These are phyloP conservation scores for Premnoplex brunnescens DNA, from an alignment of 2,797 vertebrate genomes.

Conservation along the genomic window DNA sequence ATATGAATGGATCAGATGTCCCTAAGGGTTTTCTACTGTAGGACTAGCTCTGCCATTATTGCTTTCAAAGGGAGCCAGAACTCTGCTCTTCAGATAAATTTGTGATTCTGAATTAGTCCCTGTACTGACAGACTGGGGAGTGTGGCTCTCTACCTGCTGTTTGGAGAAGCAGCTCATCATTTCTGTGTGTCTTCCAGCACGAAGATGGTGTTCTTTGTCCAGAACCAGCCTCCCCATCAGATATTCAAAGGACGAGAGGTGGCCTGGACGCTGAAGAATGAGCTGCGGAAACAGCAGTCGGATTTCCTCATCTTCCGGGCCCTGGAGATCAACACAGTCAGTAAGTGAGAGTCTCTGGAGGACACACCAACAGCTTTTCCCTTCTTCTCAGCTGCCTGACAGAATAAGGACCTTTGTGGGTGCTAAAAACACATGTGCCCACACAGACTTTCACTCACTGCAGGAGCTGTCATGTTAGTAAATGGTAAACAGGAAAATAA, in stretches of 20 bases:
- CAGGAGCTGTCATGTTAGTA: not conserved
- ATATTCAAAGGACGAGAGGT: conserved; percentile 90
- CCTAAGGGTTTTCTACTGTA: not conserved
- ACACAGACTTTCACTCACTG: not conserved
- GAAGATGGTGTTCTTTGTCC: conserved; percentile 94
- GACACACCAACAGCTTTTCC: not conserved
- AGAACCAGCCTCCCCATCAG: conserved; percentile 88
- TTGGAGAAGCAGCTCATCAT: not conserved
- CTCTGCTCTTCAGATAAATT: not conserved
- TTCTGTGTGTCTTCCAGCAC: conserved; percentile 79
- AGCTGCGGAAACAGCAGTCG: conserved; percentile 91
- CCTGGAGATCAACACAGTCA: conserved; percentile 89
- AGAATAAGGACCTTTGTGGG: not conserved
- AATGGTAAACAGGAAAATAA: not conserved
- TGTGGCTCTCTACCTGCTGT: not conserved
- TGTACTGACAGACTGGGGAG: not conserved
- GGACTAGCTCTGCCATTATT: not conserved
- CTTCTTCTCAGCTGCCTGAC: not conserved
- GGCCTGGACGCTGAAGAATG: conserved; percentile 86
- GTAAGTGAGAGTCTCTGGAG: conserved; percentile 81
- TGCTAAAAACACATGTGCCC: not conserved
- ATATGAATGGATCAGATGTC: not conserved
- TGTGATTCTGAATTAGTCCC: not conserved
- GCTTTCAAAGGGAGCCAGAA: not conserved
- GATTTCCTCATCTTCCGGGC: conserved; percentile 94